Evolutionary conservation across 1,140 invertebrate genomes (phyloP).

Genomic region (Calosoma granatense): DNA sequence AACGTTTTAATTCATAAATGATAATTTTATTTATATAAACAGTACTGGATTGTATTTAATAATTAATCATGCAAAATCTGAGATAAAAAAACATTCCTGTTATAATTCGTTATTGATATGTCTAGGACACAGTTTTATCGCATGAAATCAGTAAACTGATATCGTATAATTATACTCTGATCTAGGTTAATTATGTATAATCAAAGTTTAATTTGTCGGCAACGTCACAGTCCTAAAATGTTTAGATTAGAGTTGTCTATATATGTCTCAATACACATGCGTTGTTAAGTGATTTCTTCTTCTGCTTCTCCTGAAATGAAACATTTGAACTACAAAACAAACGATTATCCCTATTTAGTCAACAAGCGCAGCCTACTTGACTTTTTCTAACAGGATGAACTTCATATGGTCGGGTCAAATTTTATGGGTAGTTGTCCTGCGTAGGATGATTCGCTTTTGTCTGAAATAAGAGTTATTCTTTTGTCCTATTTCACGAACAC

Average conservation of each 20-base stretch:
- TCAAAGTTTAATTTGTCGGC: not conserved
- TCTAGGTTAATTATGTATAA: not conserved
- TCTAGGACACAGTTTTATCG: no score
- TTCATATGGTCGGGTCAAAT: not conserved
- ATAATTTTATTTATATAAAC: no score
- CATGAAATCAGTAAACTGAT: no score
- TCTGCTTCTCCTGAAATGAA: no score
- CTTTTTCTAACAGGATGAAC: not conserved
- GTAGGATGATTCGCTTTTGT: not conserved
- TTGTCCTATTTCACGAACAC: not conserved
- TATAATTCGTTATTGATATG: no score
- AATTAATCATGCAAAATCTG: no score
- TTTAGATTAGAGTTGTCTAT: not conserved
- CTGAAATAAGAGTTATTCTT: not conserved
- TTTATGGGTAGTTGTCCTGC: not conserved
- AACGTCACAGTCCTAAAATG: not conserved
- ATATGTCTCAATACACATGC: no score
- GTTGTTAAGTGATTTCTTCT: no score
- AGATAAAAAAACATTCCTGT: no score
- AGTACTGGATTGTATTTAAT: no score
- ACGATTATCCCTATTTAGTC: not conserved
- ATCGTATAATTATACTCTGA: not conserved
- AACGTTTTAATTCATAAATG: no score
- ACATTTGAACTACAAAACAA: not conserved
- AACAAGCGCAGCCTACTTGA: not conserved